Evolutionary conservation across 2,797 vertebrate genomes (phyloP).

Genomic region (Lepilemur ruficaudatus): DNA sequence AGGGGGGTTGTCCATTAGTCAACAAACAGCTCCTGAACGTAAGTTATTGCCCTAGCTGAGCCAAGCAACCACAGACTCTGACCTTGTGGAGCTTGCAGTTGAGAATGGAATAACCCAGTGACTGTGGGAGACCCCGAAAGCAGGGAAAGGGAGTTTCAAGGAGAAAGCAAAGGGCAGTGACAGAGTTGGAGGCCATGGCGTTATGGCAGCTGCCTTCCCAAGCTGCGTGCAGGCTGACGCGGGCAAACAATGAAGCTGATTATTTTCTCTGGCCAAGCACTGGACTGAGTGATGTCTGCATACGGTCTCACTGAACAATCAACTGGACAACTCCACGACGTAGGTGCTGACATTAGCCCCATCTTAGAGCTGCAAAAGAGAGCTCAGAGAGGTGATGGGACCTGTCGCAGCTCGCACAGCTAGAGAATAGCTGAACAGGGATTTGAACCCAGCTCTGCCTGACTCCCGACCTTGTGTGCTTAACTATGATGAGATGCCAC

Average conservation of each 20-base stretch:
- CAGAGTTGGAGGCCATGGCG: neutral
- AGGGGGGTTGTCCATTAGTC: neutral
- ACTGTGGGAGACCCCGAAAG: neutral
- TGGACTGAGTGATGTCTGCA: too few relatives aligned
- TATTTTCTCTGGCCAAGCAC: neutral
- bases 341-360: neutral
- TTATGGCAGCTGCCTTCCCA: rapidly evolving
- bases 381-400: neutral
- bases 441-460: neutral
- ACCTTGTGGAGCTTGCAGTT: neutral
- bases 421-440: rapidly evolving
- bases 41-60: neutral
- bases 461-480: neutral
- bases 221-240: neutral
- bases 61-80: neutral
- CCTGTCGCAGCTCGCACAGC: neutral
- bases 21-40: neutral
- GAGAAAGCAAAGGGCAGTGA: neutral
- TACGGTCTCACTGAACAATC: neutral
- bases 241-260: neutral
- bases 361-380: neutral
- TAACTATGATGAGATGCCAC: rapidly evolving
- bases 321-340: rapidly evolving
- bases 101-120: neutral
- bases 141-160: neutral